phyloP scores from a whole-genome alignment of 23 tunicate species.

The Ciona savignyi region DNA sequence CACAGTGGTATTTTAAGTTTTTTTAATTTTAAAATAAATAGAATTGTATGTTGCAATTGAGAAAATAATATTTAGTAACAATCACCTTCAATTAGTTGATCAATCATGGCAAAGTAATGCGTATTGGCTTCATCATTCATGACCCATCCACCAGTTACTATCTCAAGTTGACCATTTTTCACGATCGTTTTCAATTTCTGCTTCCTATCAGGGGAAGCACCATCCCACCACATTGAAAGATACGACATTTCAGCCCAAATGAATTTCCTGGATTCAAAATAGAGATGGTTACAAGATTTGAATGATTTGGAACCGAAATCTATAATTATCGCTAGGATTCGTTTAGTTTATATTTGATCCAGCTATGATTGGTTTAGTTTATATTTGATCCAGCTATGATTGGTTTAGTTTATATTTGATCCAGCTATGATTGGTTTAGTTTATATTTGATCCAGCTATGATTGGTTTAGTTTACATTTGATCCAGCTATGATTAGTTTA shows the following conservation, averaged over 20 bases:
- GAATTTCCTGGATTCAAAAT: conserved; percentile 55
- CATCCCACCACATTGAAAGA: conserved; percentile 93
- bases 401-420: too few species aligned
- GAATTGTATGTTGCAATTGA: not conserved
- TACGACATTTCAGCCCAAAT: conserved; percentile 99
- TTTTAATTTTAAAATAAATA: not conserved
- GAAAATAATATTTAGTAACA: too few species aligned
- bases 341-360: too few species aligned
- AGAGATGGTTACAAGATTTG: not conserved
- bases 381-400: too few species aligned
- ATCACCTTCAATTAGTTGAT: conserved; percentile 94
- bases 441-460: too few species aligned
- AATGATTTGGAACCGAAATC: not conserved
- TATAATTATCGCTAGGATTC: too few species aligned
- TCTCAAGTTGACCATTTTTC: conserved; percentile 84
- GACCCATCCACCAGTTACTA: conserved; percentile 99
- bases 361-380: too few species aligned
- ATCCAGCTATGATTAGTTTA: too few species aligned
- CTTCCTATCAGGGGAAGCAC: conserved; percentile 55
- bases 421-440: too few species aligned
- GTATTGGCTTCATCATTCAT: conserved; percentile 99
- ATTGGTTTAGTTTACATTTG: too few species aligned
- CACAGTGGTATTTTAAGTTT: not conserved
- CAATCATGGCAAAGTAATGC: conserved; percentile 98
- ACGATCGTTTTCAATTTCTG: conserved; percentile 46